Base-by-base conservation (phyloP, 2,888 invertebrate genomes). In the Eledona agricola region DNA sequence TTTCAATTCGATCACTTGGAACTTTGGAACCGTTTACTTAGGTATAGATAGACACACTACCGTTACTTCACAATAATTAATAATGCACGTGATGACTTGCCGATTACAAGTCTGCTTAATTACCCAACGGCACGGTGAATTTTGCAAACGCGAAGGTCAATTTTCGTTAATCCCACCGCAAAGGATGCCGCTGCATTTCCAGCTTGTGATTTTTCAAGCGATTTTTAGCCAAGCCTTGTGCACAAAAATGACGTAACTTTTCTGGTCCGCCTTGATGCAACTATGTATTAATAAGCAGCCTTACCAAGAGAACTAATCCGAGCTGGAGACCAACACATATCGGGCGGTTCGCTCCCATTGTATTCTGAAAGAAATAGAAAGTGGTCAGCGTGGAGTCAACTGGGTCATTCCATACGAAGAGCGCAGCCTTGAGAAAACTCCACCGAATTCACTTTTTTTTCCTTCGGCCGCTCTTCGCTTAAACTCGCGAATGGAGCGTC, bases 331-430 rank as follows among this genome's bases (percentile, higher is more conserved):
- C 52, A 51, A 50, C 56, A 40, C 58, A 47, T 51, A 62, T 55
- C 55, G 57, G 59, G 57, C 57, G 55, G 59, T 60, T 56, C 55
- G 51, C 52, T 61, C 58, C 38, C 64, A 63, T 66, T 65, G 64
- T 65, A 46, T 52, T 65, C 66, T 67, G 66, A 66, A 60, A 67
- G 63, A 68, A 68, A 66, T 62, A 67, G 66, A 68, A 66, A 67
- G 66, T 65, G 63, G 64, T 65, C 60, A 64, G 57, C 46, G 51
- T 51, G 34, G 38, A 50, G 51, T 53, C 57, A 65, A 62, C 53
- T 64, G 57, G 65, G 64, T 65, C 63, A 60, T 17, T 51, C 35
- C 28, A 40, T 40, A 52, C 46, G 26, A 37, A 29, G 51, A 43
- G 43, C 53, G 32, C 51, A 51, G 51, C 58, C 58, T 58, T 58